These are phyloP conservation scores for Bombus confusus DNA, from an alignment of 1,140 invertebrate species.

Conservation along the genomic window DNA sequence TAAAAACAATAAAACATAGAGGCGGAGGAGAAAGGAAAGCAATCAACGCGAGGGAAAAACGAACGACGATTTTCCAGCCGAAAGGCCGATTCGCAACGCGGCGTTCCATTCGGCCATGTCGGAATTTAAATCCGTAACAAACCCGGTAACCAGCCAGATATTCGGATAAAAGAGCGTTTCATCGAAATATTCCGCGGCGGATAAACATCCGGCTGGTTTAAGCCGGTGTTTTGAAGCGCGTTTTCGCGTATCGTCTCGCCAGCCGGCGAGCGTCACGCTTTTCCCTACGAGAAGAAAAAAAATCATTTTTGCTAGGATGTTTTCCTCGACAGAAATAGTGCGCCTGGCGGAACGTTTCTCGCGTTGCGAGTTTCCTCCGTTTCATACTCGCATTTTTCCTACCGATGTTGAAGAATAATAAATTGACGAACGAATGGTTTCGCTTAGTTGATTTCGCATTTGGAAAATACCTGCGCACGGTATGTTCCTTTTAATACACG, in stretches of 20 bases:
- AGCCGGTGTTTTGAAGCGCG: not conserved
- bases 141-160: constrained; percentile 8
- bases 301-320: not conserved
- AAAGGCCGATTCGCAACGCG: not conserved
- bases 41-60: constrained; percentile 7
- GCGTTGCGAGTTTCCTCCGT: not conserved
- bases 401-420: no score
- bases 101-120: not conserved
- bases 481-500: no score
- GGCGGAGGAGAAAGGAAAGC: not conserved
- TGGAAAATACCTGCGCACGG: no score
- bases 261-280: not conserved
- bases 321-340: not conserved
- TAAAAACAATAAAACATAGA: not conserved
- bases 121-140: constrained; percentile 19
- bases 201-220: constrained; percentile 26
- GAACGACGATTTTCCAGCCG: constrained; percentile 14
- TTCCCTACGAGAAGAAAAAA: not conserved
- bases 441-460: no score
- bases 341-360: not conserved
- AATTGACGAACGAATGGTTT: no score
- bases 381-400: not conserved
- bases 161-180: constrained; percentile 18
- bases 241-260: not conserved
- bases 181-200: constrained; percentile 20